Percentiles rank a stretch among this genome's conserved stretches.
Conservation (phyloP, 2,113 vertebrate species). For the Pogona vitticeps region DNA sequence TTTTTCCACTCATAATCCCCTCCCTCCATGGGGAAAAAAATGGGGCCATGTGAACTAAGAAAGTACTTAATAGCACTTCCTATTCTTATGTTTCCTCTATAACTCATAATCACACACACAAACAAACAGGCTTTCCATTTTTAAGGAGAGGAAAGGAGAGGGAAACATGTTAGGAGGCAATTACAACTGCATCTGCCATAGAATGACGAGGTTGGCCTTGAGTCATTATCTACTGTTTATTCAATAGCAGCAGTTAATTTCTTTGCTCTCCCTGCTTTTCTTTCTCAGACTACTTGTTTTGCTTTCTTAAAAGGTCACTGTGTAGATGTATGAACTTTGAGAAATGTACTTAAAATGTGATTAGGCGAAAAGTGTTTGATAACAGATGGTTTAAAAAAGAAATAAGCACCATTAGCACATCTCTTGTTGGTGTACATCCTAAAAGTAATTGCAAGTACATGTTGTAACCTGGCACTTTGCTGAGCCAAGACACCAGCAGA, state of each 20-base stretch:
- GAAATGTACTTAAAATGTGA: constrained; percentile 18
- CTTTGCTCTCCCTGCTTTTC: not conserved
- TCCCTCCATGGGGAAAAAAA: too few relatives aligned
- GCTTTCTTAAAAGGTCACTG: constrained; percentile 4
- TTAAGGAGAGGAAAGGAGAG: not conserved
- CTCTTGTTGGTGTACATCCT: constrained; percentile 7
- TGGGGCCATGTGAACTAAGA: too few relatives aligned
- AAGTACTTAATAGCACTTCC: too few relatives aligned
- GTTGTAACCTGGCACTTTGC: constrained; percentile 2
- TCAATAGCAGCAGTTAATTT: constrained; percentile 5
- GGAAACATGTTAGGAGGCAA: not conserved
- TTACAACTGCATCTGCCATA: not conserved
- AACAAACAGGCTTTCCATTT: not conserved
- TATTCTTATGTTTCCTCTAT: not conserved
- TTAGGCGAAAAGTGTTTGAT: constrained; percentile 14
- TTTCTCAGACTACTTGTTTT: constrained; percentile 3
- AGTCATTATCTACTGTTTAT: constrained; percentile 8
- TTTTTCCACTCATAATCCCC: too few relatives aligned
- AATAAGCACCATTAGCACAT: constrained; percentile 5
- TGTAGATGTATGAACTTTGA: not conserved
- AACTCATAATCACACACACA: not conserved
- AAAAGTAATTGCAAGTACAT: not conserved
- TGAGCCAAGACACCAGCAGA: not conserved
- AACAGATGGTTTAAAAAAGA: constrained; percentile 34
- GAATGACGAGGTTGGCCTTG: constrained; percentile 5